Percentiles rank a stretch among this genome's conserved stretches.
Evolutionary conservation across 64 coral and sea anemone species (phyloP).

Genomic region (Pocillopora damicornis): DNA sequence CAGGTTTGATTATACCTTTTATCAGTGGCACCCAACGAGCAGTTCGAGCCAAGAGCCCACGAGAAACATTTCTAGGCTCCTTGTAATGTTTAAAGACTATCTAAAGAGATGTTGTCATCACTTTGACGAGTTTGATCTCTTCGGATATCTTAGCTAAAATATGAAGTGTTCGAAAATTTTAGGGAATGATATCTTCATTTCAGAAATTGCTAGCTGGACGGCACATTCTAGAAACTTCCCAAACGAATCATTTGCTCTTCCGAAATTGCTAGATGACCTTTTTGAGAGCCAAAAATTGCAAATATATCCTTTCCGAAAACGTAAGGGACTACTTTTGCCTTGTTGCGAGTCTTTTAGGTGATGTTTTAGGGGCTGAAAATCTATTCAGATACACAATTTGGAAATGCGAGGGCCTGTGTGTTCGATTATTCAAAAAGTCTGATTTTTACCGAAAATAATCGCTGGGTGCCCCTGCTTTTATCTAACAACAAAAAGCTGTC

Average conservation of each 20-base stretch:
- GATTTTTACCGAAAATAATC: neutral
- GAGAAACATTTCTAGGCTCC: too few relatives aligned
- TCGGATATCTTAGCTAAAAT: slow-evolving; percentile 20
- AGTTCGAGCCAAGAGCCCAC: too few relatives aligned
- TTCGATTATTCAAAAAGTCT: neutral
- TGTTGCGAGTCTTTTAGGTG: neutral
- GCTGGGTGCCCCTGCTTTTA: neutral
- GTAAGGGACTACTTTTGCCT: neutral
- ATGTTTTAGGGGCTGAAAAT: neutral
- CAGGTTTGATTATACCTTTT: too few relatives aligned
- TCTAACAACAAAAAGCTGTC: too few relatives aligned
- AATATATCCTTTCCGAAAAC: neutral
- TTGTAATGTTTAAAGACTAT: slow-evolving; percentile 27
- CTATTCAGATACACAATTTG: neutral
- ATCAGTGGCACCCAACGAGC: too few relatives aligned
- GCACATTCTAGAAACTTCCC: neutral
- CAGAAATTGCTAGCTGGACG: slow-evolving; percentile 11
- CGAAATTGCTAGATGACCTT: neutral
- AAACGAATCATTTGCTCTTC: neutral
- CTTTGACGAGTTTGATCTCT: slow-evolving; percentile 26
- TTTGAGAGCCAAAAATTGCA: neutral
- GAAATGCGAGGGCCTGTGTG: neutral
- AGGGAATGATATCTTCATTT: slow-evolving; percentile 24
- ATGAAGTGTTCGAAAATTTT: neutral
- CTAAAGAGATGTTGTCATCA: slow-evolving; percentile 34